Base-by-base conservation (phyloP, 2,888 invertebrate species). In the Bruchidius siliquastri region DNA sequence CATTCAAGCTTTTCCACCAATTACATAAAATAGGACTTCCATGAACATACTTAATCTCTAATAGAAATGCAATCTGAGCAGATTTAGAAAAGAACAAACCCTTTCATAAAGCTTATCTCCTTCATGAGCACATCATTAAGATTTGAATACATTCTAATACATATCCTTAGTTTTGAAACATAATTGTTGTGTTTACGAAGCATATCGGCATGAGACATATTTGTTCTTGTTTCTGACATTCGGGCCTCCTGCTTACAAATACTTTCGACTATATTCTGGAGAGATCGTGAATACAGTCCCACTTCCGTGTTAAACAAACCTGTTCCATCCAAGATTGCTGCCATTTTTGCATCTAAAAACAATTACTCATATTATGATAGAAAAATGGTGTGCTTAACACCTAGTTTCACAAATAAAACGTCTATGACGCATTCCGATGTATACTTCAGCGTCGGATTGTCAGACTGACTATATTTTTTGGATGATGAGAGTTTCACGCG, bases 101-200 rank as follows among this genome's bases (percentile, higher is more conserved):
- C 75, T 79, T 80, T 80, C n/a, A 79, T 73, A 21, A 71, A 76
- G 72, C 80, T 81, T n/a, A 82, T 79, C 73, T 83, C 82, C 73
- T 81, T 80, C 8, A 76, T 71, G 22, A 84, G 71, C 73, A 76
- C 81, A 73, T 82, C 81, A 72, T 82, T 83, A 13, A 84, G 73
- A 73, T 81, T 79, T 49, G 79, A 77, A 75, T 83, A 83, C 68
- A 82, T 75, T 77, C 81, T 82, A 22, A 81, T 82, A 72, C 80
- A 82, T 67, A 80, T 78, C 76, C 82, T 84, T 22, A 84, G 72
- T 77, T 82, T 83, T 6, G 80, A 78, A 21, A 79, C 69, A 76
- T 84, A 82, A 76, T 80, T 79, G 70, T 76, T 80, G 22, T 81
- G 79, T 77, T 83, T 82, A 21, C 80, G 78, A 68, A 82, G 72